Evolutionary conservation across 1,140 invertebrate species (phyloP).

Genomic region (Spodoptera frugiperda): DNA sequence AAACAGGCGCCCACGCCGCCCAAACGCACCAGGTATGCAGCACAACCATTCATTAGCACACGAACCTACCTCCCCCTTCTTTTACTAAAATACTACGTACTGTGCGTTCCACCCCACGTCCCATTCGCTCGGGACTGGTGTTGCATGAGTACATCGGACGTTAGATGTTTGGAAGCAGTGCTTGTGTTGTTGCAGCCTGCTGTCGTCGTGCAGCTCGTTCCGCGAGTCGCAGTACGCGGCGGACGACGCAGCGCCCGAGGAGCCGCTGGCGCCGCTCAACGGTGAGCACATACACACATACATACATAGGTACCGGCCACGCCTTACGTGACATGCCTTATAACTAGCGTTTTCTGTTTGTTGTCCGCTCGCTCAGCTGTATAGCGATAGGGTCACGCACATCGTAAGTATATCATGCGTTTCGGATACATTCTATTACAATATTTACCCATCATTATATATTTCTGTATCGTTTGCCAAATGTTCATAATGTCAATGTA

Average conservation of each 20-base stretch:
- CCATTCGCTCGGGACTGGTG: no score
- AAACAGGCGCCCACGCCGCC: constrained; percentile 98
- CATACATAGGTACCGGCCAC: constrained; percentile 37
- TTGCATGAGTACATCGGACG: no score
- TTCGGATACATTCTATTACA: constrained; percentile 18
- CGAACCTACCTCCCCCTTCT: neutral
- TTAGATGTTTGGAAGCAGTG: no score
- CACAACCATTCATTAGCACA: neutral
- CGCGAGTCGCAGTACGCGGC: constrained; percentile 89
- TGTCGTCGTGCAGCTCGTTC: constrained; percentile 94
- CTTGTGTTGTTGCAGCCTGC: constrained; percentile 87
- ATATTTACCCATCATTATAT: constrained; percentile 3
- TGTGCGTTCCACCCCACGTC: no score
- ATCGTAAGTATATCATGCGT: constrained; percentile 76
- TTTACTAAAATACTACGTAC: no score
- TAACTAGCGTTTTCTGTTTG: constrained; percentile 79
- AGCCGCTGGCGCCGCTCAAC: constrained; percentile 89
- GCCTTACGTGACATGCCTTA: constrained; percentile 51
- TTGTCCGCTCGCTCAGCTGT: constrained; percentile 82
- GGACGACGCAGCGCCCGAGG: constrained; percentile 82
- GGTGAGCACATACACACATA: constrained; percentile 82
- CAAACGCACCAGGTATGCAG: constrained; percentile 94
- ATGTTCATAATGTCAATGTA: neutral
- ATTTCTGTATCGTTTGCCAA: neutral
- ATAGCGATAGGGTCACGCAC: constrained; percentile 78